Evolutionary conservation across 1,140 invertebrate genomes (phyloP).

Genomic region (Streblospio benedicti): DNA sequence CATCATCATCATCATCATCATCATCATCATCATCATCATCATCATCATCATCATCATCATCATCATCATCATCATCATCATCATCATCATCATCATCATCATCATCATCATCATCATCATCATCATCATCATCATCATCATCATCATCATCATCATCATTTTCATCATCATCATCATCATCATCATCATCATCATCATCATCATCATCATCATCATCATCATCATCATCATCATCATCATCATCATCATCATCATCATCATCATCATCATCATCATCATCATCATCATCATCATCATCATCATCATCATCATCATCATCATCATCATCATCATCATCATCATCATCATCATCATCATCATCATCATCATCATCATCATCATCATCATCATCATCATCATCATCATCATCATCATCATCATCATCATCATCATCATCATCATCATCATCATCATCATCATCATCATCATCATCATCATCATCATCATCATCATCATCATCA

Average conservation of each 20-base stretch:
- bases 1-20: conserved; percentile 10
- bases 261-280: background rate
- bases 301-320: background rate
- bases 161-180: background rate
- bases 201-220: background rate
- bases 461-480: background rate
- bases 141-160: background rate
- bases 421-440: no score
- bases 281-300: background rate
- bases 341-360: background rate
- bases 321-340: background rate
- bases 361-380: background rate
- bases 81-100: conserved; percentile 21
- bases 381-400: background rate
- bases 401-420: no score
- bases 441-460: no score
- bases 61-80: conserved; percentile 20
- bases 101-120: conserved; percentile 21
- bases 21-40: conserved; percentile 12
- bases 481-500: background rate
- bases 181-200: background rate
- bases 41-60: conserved; percentile 21
- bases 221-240: background rate
- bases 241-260: background rate
- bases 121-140: conserved; percentile 15